Base-by-base conservation (phyloP, 2,888 invertebrate species). In the Neria commutata region DNA sequence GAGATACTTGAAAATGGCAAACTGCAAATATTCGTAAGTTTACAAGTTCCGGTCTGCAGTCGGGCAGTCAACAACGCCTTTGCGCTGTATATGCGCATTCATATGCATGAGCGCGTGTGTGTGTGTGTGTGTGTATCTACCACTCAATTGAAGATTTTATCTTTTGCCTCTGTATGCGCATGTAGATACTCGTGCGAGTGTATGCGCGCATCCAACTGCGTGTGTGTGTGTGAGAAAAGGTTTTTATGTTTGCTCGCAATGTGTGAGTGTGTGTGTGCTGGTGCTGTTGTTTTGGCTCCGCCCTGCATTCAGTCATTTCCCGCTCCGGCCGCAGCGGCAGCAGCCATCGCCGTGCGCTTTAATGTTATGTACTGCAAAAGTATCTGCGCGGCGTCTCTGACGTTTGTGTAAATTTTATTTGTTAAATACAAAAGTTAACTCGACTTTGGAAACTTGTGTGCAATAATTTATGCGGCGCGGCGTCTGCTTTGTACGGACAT, bases 401-500 rank as follows among this genome's bases (percentile, higher is more conserved):
- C 17, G 42, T 48, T 48, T 68, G 63, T 68, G 69, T 67, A 69
- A 70, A 69, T 72, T 73, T 71, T 71, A 73, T 73, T 72, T 73
- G 72, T 72, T 73, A 70, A 72, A 72, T 72, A 72, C 70, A 71
- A n/a, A n/a, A n/a, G n/a, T n/a, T n/a, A n/a, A 67, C 68, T 67
- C 67, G 62, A 68, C 65, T 62, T 37, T 23, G 17, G 24, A 67
- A 71, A 71, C 66, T 71, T 71, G 73, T 74, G 67, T 70, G 69
- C 73, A 71, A 75, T 75, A 75, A 75, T 76, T 76, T 75, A 76
- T 75, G 73, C 73, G 71, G 68, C 72, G 70, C 69, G 68, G 17
- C 21, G 14, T 42, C 21, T 42, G 21, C n/a, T 42, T 42, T 42
- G 14, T 11, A 37, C n/a, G 37, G 4, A n/a, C 37, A 4, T n/a